phyloP scores from a whole-genome alignment of 2,888 invertebrate species.

The Agrilus mali region DNA sequence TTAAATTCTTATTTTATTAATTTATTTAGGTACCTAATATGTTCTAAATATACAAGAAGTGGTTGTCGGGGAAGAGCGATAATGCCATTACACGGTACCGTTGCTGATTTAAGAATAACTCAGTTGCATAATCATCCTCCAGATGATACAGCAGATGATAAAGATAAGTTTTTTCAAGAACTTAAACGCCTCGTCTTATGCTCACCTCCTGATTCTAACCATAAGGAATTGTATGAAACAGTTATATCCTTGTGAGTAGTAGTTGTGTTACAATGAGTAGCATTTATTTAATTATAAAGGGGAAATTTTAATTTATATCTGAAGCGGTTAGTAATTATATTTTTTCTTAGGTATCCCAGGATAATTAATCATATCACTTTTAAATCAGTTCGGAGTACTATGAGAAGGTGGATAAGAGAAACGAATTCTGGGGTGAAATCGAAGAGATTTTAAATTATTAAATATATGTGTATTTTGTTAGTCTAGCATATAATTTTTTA shows the following conservation, averaged over 20 bases:
- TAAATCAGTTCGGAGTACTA: constrained; percentile 15
- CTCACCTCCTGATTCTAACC: too few species aligned
- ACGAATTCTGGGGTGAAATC: neutral
- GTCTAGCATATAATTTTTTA: too few species aligned
- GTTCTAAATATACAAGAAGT: constrained; percentile 16
- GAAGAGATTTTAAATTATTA: too few species aligned
- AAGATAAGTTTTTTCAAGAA: constrained; percentile 7
- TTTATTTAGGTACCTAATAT: constrained; percentile 16
- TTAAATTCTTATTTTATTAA: neutral
- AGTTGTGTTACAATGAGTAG: too few species aligned
- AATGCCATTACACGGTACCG: constrained; percentile 12
- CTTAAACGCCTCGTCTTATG: constrained; percentile 4
- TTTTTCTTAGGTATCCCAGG: constrained; percentile 10
- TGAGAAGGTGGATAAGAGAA: constrained; percentile 18
- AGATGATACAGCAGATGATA: constrained; percentile 14
- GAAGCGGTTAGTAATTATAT: too few species aligned
- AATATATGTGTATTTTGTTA: too few species aligned
- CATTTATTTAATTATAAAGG: neutral
- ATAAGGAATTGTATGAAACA: too few species aligned
- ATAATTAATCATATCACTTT: constrained; percentile 10
- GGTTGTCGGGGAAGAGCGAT: constrained; percentile 18
- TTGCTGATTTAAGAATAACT: constrained; percentile 15
- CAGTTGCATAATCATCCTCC: constrained; percentile 21
- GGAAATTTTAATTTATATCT: neutral
- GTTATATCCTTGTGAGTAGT: too few species aligned